Evolutionary conservation across 2,113 vertebrate species (phyloP).

Genomic region (Tachysurus vachellii): DNA sequence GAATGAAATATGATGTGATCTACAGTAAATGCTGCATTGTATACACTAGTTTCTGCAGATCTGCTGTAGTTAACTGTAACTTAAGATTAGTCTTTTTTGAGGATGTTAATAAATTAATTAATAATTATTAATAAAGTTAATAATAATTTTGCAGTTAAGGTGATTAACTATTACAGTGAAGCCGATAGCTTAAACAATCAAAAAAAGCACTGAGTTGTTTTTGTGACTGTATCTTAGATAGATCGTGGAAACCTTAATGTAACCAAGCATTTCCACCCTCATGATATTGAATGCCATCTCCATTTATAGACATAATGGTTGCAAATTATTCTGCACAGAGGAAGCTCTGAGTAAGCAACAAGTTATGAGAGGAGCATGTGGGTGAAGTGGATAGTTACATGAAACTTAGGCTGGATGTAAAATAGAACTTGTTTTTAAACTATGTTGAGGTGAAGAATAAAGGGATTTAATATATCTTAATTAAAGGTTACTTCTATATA

Average conservation of each 20-base stretch:
- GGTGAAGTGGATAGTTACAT: neutral
- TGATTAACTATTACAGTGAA: neutral
- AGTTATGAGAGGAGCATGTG: constrained; percentile 25
- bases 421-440: neutral
- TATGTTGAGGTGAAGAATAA: neutral
- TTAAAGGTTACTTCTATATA: no score
- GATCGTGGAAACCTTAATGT: constrained; percentile 8
- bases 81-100: neutral
- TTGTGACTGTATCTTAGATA: neutral
- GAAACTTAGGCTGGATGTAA: neutral
- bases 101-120: no score
- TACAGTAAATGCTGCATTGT: neutral
- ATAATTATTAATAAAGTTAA: no score
- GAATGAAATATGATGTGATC: neutral
- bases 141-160: neutral
- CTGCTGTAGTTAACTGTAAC: neutral
- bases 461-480: neutral
- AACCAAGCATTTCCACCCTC: constrained; percentile 40
- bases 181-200: neutral
- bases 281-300: constrained; percentile 55
- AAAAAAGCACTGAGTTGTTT: neutral
- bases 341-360: constrained; percentile 47
- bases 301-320: constrained; percentile 64
- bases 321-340: constrained; percentile 41
- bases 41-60: neutral